A percentile compares a stretch with the other conserved stretches of the same genome.
Conservation (phyloP, 2,888 invertebrate species). For the Patella caerulea region DNA sequence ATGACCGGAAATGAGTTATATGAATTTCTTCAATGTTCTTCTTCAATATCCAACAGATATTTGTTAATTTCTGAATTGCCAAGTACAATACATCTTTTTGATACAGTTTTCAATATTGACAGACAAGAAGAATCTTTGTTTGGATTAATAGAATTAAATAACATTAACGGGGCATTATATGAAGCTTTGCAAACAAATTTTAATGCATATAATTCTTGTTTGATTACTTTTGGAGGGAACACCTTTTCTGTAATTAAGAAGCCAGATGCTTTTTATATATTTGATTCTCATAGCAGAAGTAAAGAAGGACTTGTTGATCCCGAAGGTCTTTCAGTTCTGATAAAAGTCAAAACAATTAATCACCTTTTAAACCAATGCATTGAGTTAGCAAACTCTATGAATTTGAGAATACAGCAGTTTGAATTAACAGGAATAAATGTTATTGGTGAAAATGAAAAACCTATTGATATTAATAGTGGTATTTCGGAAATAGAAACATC, state of each 20-base stretch:
- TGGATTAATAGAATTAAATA: not conserved
- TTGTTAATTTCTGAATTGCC: not conserved
- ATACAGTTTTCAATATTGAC: not conserved
- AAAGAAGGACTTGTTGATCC: not conserved
- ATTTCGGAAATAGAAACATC: no score
- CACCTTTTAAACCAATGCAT: not conserved
- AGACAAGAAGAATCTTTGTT: not conserved
- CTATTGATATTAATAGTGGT: no score
- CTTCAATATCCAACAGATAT: not conserved
- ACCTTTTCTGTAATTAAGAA: conserved; percentile 12
- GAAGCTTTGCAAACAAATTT: conserved; percentile 19
- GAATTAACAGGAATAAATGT: not conserved
- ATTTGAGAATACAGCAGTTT: not conserved
- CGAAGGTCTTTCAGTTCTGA: conserved; percentile 16
- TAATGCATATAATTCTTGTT: conserved; percentile 19
- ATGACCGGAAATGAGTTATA: not conserved
- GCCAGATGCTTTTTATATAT: conserved; percentile 17
- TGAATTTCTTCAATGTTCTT: not conserved
- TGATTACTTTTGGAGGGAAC: conserved; percentile 22
- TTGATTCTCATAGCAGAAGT: conserved; percentile 24
- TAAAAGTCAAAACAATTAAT: conserved; percentile 8
- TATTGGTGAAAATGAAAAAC: no score
- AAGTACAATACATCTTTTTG: not conserved
- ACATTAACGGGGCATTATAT: not conserved
- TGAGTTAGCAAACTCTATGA: not conserved